phyloP scores from a whole-genome alignment of 2,888 invertebrate genomes.

The Mechanitis messenoides region DNA sequence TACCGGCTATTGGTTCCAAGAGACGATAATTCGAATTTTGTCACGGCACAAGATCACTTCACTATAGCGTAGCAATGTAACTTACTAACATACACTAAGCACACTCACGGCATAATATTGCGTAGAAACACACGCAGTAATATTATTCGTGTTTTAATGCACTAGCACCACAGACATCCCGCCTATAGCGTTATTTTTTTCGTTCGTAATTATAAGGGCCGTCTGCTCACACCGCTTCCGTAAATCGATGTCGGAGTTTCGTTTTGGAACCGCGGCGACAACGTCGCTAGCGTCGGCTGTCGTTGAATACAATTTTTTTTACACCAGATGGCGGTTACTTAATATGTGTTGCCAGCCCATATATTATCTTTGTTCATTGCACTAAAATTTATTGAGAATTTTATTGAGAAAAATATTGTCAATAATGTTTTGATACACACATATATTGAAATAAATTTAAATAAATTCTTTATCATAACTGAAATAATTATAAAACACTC shows the following conservation, averaged over 20 bases:
- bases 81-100: conserved; percentile 59
- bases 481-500: too few relatives aligned
- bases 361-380: conserved; percentile 7
- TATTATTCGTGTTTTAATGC: conserved; percentile 55
- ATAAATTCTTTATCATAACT: too few relatives aligned
- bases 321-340: conserved; percentile 49
- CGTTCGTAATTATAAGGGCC: conserved; percentile 57
- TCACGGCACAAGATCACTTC: conserved; percentile 61
- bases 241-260: conserved; percentile 72
- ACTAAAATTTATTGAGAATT: too few relatives aligned
- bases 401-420: too few relatives aligned
- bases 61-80: conserved; percentile 53
- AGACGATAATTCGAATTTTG: conserved; percentile 48
- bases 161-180: conserved; percentile 72
- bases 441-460: too few relatives aligned
- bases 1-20: conserved; percentile 60
- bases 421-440: too few relatives aligned
- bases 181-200: conserved; percentile 61
- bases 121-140: conserved; percentile 61
- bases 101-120: conserved; percentile 63
- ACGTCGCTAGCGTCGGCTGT: conserved; percentile 33
- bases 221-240: conserved; percentile 58
- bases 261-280: conserved; percentile 50
- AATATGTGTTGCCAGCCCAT: conserved; percentile 36
- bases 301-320: conserved; percentile 19